Base-by-base conservation (phyloP, 2,888 invertebrate species). In the Lasioglossum calceatum region DNA sequence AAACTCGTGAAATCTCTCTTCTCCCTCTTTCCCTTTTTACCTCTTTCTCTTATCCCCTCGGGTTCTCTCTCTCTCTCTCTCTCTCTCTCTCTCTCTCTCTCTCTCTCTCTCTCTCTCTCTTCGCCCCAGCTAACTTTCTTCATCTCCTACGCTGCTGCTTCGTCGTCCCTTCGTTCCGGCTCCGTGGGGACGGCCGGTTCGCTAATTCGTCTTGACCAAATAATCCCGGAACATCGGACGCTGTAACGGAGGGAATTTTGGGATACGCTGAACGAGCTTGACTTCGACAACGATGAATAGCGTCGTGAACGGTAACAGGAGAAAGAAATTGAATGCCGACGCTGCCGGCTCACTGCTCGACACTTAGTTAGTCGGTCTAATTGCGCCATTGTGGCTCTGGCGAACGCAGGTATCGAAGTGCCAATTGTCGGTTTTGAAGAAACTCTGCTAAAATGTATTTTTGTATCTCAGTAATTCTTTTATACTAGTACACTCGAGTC, bases 1-100 rank as follows among this genome's bases (percentile, higher is more conserved):
- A 77, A 85, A 85, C 79, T 85, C 71, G 85, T 39, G 72, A 73
- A 79, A 85, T 75, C 64, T 75, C 71, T 32, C 64, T 64, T 61
- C 14, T 27, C 27, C 27, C 32, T 64, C 64, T 16, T 12, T 64
- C 32, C 8, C 16, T 32, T n/a, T 16, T 16, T 64, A 27, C n/a
- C 16, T 16, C 64, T 27, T n/a, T 64, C 64, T 32, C 58, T 58
- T n/a, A n/a, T 58, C n/a, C 58, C 10, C 10, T 58, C 4, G 27
- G 27, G 4, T 4, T 27, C n/a, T 3, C 14, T 4, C 61, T 58
- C 0, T n/a, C n/a, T n/a, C n/a, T n/a, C n/a, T 58, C 27, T 27
- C n/a, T 12, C n/a, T 10, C 27, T 4, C 61, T 61, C 27, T 1
- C 58, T 12, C 3, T 0, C 27, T n/a, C n/a, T 27, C n/a, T 61